These are phyloP conservation scores for Tokudaia muenninki DNA, from an alignment of 2,797 vertebrate species.

Conservation along the genomic window DNA sequence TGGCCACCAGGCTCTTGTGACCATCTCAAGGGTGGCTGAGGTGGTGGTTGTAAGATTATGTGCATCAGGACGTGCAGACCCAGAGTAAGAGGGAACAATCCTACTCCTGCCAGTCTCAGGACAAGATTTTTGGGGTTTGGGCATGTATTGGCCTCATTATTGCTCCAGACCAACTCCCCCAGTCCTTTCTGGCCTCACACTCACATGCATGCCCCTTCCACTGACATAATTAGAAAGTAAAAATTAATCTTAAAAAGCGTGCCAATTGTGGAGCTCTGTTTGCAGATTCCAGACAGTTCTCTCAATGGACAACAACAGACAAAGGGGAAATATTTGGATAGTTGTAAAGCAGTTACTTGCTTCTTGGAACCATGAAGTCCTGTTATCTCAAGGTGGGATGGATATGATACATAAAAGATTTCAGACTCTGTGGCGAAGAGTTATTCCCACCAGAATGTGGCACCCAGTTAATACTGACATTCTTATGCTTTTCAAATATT, in stretches of 20 bases:
- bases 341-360: slow-evolving; percentile 32
- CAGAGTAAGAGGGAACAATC: not conserved
- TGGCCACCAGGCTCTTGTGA: not conserved
- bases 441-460: not conserved
- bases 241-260: not conserved
- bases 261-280: not conserved
- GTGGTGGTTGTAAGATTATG: not conserved
- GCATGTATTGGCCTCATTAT: not conserved
- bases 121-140: not conserved
- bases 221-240: not conserved
- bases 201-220: not conserved
- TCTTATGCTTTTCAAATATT: slow-evolving; percentile 25
- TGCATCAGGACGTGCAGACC: not conserved
- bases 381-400: not conserved
- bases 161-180: not conserved
- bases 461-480: not conserved
- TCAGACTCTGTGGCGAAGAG: not conserved
- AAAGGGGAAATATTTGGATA: not conserved
- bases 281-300: not conserved
- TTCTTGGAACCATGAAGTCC: slow-evolving; percentile 34
- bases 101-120: not conserved
- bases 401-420: slow-evolving; percentile 1
- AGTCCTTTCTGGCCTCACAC: not conserved
- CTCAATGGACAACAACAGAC: not conserved
- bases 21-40: not conserved